A percentile compares a stretch with the other conserved stretches of the same genome.
These are phyloP conservation scores for Sinocyclocheilus anshuiensis DNA, from an alignment of 2,113 vertebrate species.

Conservation along the genomic window DNA sequence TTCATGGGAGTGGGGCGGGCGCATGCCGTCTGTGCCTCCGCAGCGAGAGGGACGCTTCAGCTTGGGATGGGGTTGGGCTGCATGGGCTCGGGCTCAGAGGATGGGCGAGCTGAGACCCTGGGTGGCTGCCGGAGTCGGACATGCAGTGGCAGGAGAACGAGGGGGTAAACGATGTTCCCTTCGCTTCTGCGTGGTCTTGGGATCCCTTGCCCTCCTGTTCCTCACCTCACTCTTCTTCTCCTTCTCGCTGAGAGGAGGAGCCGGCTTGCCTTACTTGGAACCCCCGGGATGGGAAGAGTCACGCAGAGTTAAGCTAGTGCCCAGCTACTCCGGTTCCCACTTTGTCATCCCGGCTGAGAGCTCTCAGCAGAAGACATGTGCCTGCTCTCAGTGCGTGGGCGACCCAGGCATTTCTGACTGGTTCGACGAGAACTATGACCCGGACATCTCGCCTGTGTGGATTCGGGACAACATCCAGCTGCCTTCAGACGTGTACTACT, in stretches of 20 bases:
- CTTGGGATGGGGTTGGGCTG: constrained; percentile 53
- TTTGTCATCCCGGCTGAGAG: constrained; percentile 70
- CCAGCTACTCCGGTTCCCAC: constrained; percentile 82
- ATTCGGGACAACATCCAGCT: constrained; percentile 91
- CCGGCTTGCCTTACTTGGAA: constrained; percentile 85
- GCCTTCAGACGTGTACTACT: constrained; percentile 89
- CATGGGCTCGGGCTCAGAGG: constrained; percentile 55
- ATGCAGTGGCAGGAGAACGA: constrained; percentile 41
- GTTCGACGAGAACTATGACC: constrained; percentile 90
- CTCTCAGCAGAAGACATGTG: constrained; percentile 77
- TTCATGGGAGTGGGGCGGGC: constrained; percentile 78
- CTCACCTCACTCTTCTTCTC: constrained; percentile 96
- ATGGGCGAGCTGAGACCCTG: constrained; percentile 39
- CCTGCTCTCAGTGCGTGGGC: constrained; percentile 83
- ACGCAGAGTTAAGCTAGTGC: constrained; percentile 88
- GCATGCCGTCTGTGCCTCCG: constrained; percentile 69
- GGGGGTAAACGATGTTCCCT: constrained; percentile 86
- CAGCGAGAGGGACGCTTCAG: constrained; percentile 68
- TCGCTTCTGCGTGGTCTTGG: constrained; percentile 87
- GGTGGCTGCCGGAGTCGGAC: constrained; percentile 22
- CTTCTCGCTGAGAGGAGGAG: constrained; percentile 85
- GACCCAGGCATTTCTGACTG: constrained; percentile 81
- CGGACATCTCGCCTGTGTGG: constrained; percentile 89
- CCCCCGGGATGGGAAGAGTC: constrained; percentile 79
- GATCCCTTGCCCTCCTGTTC: constrained; percentile 86